Conservation (phyloP, 1,140 invertebrate species). For the Zophobas atratus region DNA sequence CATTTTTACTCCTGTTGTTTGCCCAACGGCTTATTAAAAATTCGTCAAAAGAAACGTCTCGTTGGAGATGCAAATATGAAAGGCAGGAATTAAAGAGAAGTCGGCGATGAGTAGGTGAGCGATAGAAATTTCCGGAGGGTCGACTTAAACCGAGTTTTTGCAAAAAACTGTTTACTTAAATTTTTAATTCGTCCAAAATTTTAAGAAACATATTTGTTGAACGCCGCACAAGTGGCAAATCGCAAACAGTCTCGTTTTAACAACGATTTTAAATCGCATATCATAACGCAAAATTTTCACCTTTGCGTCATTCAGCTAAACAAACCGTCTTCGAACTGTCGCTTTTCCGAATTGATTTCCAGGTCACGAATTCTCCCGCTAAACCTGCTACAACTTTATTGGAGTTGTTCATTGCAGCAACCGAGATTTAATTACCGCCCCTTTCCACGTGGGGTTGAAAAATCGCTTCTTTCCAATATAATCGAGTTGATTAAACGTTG, state of each 20-base stretch:
- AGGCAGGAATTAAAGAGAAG: neutral
- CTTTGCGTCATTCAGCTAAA: neutral
- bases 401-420: slow-evolving; percentile 10
- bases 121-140: too few species aligned
- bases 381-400: slow-evolving; percentile 7
- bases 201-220: too few species aligned
- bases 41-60: slow-evolving; percentile 22
- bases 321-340: slow-evolving; percentile 13
- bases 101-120: neutral
- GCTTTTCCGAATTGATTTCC: neutral
- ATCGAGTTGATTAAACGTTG: neutral
- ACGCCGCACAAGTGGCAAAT: too few species aligned
- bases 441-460: neutral
- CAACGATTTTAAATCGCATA: too few species aligned
- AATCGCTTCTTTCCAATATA: neutral
- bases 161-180: neutral
- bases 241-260: too few species aligned
- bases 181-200: too few species aligned
- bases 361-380: neutral
- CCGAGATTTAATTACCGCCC: slow-evolving; percentile 6
- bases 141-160: neutral
- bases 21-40: slow-evolving; percentile 33
- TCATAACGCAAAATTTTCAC: too few species aligned
- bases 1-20: slow-evolving; percentile 5
- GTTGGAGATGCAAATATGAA: slow-evolving; percentile 9